phyloP scores from a whole-genome alignment of 1,140 invertebrate genomes.

The Hyposmocoma kahamanoa region DNA sequence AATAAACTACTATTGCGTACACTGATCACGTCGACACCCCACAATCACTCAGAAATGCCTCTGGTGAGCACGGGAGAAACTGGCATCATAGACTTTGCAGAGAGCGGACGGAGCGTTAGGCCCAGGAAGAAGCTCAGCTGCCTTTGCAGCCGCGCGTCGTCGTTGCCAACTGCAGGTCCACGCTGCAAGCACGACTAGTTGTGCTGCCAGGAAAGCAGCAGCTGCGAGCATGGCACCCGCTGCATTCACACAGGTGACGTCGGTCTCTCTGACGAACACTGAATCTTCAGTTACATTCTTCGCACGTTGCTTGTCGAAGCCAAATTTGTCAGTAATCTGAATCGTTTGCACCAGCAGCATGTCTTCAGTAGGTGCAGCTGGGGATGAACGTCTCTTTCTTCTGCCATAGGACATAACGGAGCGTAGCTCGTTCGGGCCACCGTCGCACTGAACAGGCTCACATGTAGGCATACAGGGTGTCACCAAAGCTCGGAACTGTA shows the following conservation, averaged over 20 bases:
- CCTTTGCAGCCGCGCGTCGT: constrained; percentile 77
- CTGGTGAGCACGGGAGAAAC: constrained; percentile 81
- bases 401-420: constrained; percentile 88
- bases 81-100: constrained; percentile 90
- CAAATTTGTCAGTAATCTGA: constrained; percentile 94
- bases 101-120: constrained; percentile 78
- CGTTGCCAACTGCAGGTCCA: constrained; percentile 91
- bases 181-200: constrained; percentile 86
- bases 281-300: constrained; percentile 73
- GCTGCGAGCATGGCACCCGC: constrained; percentile 86
- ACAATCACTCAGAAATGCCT: constrained; percentile 82
- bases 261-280: constrained; percentile 75
- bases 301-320: constrained; percentile 79
- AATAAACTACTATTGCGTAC: constrained; percentile 68
- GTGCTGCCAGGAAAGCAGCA: constrained; percentile 87
- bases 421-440: constrained; percentile 85
- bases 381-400: constrained; percentile 77
- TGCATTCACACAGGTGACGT: constrained; percentile 81
- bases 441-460: constrained; percentile 91
- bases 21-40: constrained; percentile 51
- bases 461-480: constrained; percentile 94
- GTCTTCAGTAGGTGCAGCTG: constrained; percentile 80
- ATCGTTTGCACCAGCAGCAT: constrained; percentile 92
- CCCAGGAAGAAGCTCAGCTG: constrained; percentile 62
- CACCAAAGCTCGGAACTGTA: constrained; percentile 94